phyloP scores from a whole-genome alignment of 2,113 vertebrate genomes.

The Pogona vitticeps region DNA sequence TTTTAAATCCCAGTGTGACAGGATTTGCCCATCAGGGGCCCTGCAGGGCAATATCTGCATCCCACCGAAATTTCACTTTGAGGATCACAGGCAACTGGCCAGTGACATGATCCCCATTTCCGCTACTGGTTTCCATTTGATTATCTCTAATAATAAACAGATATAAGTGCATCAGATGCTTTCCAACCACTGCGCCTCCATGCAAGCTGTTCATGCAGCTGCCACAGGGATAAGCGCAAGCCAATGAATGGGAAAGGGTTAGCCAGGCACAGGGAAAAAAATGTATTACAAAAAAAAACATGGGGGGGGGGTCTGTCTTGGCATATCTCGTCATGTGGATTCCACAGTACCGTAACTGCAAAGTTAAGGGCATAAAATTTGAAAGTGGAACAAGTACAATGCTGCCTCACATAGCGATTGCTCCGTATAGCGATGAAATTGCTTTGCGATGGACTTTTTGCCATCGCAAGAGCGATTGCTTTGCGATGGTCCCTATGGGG shows the following conservation, averaged over 20 bases:
- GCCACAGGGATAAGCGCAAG: fast-evolving
- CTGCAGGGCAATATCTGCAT: neutral
- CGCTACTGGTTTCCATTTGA: neutral
- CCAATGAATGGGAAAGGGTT: neutral
- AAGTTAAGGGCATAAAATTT: neutral
- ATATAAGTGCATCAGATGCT: constrained; percentile 41
- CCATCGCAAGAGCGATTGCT: no score
- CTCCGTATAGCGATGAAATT: no score
- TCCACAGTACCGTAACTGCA: neutral
- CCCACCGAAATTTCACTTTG: neutral
- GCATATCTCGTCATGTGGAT: neutral
- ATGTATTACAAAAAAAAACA: neutral
- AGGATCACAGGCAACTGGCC: constrained; percentile 9
- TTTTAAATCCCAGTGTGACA: neutral
- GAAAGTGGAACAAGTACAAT: neutral
- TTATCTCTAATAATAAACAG: constrained; percentile 13
- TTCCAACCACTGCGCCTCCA: constrained; percentile 32
- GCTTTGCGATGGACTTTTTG: no score
- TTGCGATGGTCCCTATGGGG: no score
- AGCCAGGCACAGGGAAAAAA: neutral
- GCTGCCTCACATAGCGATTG: no score
- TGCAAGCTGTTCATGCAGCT: neutral
- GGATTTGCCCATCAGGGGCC: neutral
- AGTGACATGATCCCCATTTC: neutral
- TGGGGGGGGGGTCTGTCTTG: no score